Evolutionary conservation across 2,113 vertebrate genomes (phyloP), one percentile per base, ranked within the genome.

Genomic region (Muntiacus reevesi): DNA sequence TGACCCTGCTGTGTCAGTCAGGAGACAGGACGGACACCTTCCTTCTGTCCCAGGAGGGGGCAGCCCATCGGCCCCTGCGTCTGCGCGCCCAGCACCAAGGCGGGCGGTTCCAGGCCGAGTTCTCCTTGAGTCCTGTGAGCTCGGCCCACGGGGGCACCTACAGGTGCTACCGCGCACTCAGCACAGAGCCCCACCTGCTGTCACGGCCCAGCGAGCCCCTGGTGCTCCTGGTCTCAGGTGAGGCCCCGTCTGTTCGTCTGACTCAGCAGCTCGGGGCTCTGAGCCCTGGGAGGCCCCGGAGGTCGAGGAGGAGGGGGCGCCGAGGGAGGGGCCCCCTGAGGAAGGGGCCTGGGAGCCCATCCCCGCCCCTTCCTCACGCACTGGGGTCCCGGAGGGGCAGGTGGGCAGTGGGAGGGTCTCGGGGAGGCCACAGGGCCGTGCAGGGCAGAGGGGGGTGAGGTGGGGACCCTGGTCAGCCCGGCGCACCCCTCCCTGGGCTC

Each of bases 21-120:
- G 40, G 40, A 43, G 5, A 43, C 40, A 5, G 40, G 40, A 43
- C 40, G 40, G 40, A 43, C 40, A 43, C 40, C 5, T 43, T 43
- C 40, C 40, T 43, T 43, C 40, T 43, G 40, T 43, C 40, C 40
- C 4, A 43, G 40, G 40, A 43, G 40, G 40, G 40, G 40, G 40
- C 40, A 43, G 40, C 40, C 40, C 40, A 43, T 43, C 40, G 40
- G 4, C 40, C 7, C 54, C 2, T 10, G 57, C 33, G 14, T 64
- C n/a, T 64, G 1, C 14, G 5, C 28, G 33, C 67, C 7, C 1
- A 79, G 45, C 0, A 0, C 7, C 0, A 0, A 15, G 27, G 19
- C 21, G 3, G 5, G 2, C 0, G 5, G 30, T 0, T 1, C 17
- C 67, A 27, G 86, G 87, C 16, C 0, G 6, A 57, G 7, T 87